Conservation (phyloP, 2,113 vertebrate genomes). For the Corythornis vintsioides region DNA sequence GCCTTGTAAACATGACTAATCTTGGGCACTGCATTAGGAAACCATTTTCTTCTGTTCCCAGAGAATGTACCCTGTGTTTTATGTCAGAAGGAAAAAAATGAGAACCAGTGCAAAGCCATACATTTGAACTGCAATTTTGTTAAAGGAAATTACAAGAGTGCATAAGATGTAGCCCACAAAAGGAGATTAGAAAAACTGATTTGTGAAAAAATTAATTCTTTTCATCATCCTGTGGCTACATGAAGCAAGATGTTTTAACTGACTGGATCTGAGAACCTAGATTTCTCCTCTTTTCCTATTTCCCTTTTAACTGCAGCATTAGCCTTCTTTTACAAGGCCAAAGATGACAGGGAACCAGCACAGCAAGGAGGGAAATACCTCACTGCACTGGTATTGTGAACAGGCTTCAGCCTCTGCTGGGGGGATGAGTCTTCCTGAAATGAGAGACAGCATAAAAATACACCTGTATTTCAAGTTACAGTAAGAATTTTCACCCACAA, state of each 20-base stretch:
- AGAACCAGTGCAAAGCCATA: background rate
- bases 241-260: background rate
- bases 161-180: background rate
- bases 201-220: background rate
- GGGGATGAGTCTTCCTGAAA: background rate
- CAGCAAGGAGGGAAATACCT: background rate
- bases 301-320: background rate
- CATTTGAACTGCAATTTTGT: background rate
- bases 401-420: background rate
- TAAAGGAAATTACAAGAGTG: background rate
- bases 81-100: background rate
- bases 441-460: background rate
- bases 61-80: background rate
- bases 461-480: background rate
- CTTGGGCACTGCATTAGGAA: background rate
- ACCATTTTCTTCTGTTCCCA: constrained; percentile 8
- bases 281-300: background rate
- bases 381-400: background rate
- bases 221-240: background rate
- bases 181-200: background rate
- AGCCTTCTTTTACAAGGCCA: background rate
- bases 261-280: background rate
- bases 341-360: background rate
- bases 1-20: background rate
- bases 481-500: background rate